These are phyloP conservation scores for Euzophera pinguis DNA, from an alignment of 2,888 invertebrate species.

Conservation along the genomic window DNA sequence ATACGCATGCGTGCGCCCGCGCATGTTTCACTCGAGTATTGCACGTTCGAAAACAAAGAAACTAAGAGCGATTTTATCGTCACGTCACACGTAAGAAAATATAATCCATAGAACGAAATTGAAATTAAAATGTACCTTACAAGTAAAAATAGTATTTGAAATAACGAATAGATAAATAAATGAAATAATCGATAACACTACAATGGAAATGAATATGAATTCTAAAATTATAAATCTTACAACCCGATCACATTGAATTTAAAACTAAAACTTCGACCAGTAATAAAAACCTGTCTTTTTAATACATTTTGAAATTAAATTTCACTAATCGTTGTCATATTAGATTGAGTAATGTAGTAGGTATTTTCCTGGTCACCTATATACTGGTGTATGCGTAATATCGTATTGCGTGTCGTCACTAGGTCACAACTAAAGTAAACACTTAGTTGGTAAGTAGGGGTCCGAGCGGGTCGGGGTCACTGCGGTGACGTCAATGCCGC, in stretches of 20 bases:
- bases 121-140: slow-evolving; percentile 11
- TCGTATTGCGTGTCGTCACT: slow-evolving; percentile 27
- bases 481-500: too few species aligned
- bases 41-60: slow-evolving; percentile 12
- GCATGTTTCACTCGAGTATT: slow-evolving; percentile 13
- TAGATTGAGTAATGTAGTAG: too few species aligned
- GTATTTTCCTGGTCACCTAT: too few species aligned
- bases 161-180: slow-evolving; percentile 9
- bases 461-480: background rate
- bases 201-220: slow-evolving; percentile 13
- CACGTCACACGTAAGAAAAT: background rate
- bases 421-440: slow-evolving; percentile 32
- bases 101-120: background rate
- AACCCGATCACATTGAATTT: slow-evolving; percentile 5
- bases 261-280: background rate
- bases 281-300: background rate
- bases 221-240: slow-evolving; percentile 7
- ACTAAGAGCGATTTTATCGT: slow-evolving; percentile 4
- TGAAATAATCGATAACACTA: slow-evolving; percentile 4
- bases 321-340: too few species aligned
- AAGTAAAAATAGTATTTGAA: slow-evolving; percentile 7
- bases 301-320: background rate
- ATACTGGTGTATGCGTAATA: background rate
- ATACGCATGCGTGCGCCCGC: too few species aligned
- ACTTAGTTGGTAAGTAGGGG: slow-evolving; percentile 34